A percentile compares a stretch with the other conserved stretches of the same genome.
These are phyloP conservation scores for Balaeniceps rex DNA, from an alignment of 2,113 vertebrate species.

Conservation along the genomic window DNA sequence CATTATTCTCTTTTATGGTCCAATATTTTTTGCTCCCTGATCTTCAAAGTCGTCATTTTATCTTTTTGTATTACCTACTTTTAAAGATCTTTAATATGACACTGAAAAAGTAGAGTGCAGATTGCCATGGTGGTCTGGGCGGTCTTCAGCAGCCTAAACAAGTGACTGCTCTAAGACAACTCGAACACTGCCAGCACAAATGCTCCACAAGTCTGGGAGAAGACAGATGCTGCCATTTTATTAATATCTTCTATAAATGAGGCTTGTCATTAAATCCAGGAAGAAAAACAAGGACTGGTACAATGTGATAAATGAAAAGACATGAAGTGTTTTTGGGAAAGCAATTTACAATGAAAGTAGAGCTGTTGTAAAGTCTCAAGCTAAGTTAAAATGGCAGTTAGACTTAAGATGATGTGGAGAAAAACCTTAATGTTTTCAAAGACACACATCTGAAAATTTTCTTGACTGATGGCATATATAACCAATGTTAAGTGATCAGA, in stretches of 20 bases:
- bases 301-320: not conserved
- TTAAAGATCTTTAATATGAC: not conserved
- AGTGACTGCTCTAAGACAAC: not conserved
- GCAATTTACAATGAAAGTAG: not conserved
- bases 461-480: not conserved
- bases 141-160: slow-evolving; percentile 15
- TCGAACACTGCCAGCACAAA: not conserved
- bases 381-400: not conserved
- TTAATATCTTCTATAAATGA: not conserved
- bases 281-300: slow-evolving; percentile 29
- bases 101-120: not conserved
- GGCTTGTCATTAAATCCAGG: slow-evolving; percentile 13
- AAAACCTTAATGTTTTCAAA: not conserved
- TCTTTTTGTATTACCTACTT: not conserved
- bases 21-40: not conserved
- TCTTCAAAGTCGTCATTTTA: not conserved
- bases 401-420: not conserved
- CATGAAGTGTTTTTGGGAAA: not conserved
- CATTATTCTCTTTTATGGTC: not conserved
- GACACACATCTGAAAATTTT: not conserved
- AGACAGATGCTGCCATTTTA: slow-evolving; percentile 46
- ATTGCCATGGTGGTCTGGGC: not conserved
- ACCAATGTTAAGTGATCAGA: not conserved
- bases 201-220: not conserved
- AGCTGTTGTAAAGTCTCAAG: not conserved